phyloP scores from a whole-genome alignment of 2,113 vertebrate genomes.

The Heliornis fulica region DNA sequence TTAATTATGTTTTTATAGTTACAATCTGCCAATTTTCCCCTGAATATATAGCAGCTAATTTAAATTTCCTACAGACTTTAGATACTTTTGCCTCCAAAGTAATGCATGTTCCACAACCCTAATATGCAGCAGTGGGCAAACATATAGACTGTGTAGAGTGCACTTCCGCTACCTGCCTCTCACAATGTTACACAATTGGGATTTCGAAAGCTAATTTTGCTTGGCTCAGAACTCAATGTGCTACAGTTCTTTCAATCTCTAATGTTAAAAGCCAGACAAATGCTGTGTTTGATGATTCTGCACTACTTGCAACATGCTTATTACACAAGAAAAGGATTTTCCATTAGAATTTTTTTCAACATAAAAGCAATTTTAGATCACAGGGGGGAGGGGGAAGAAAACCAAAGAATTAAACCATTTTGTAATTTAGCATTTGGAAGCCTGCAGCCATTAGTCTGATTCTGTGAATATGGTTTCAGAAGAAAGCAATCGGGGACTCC shows the following conservation, averaged over 20 bases:
- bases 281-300: not conserved
- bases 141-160: not conserved
- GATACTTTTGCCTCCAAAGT: not conserved
- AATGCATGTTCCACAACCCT: not conserved
- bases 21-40: not conserved
- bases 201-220: constrained; percentile 21
- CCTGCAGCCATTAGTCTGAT: not conserved
- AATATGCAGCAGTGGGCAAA: not conserved
- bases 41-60: constrained; percentile 20
- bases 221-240: not conserved
- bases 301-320: not conserved
- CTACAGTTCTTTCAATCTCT: not conserved
- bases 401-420: not conserved
- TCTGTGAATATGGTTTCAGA: not conserved
- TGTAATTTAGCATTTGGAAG: not conserved
- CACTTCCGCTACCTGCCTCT: not conserved
- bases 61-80: constrained; percentile 14
- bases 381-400: no score
- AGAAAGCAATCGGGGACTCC: not conserved
- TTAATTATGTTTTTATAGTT: constrained; percentile 32
- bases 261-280: not conserved
- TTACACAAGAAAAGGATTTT: not conserved
- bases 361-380: not conserved
- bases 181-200: not conserved
- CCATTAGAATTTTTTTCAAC: not conserved